These are phyloP conservation scores for rabbit (Oryctolagus cuniculus) DNA, from an alignment of 2,113 vertebrate species.

Conservation along the genomic window DNA sequence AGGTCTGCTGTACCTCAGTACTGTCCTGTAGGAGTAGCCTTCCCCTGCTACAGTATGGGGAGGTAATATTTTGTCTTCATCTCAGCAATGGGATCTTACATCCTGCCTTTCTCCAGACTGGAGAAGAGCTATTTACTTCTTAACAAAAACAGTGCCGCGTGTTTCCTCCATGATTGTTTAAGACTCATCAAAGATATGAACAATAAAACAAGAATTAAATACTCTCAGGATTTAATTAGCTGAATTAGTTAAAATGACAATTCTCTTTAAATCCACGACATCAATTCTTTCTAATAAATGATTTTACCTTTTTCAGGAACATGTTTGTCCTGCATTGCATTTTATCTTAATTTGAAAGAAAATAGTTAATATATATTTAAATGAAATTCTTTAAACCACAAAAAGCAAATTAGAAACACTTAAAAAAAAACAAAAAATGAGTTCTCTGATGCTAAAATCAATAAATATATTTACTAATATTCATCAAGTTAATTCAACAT, in stretches of 20 bases:
- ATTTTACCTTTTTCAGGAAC: neutral
- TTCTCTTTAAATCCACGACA: constrained; percentile 22
- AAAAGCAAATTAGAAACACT: neutral
- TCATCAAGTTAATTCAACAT: neutral
- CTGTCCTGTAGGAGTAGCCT: accelerated
- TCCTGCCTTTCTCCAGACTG: neutral
- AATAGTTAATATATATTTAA: neutral
- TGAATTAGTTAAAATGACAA: neutral
- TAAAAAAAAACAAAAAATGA: neutral
- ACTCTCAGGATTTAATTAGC: neutral
- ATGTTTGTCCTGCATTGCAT: neutral
- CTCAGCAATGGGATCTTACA: neutral
- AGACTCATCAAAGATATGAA: constrained; percentile 17
- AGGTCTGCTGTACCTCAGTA: accelerated
- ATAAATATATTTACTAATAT: neutral
- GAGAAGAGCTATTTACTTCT: constrained; percentile 43
- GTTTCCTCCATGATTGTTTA: constrained; percentile 41
- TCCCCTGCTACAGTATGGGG: too few species aligned
- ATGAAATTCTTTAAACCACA: neutral
- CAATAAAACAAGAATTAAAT: constrained; percentile 43
- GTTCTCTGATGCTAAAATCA: neutral
- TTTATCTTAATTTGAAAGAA: neutral
- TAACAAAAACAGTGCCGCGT: constrained; percentile 8
- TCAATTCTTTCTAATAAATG: neutral
- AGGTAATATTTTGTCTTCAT: neutral